These are phyloP conservation scores for Malthinus seriepunctatus DNA, from an alignment of 2,888 invertebrate species.

Conservation along the genomic window DNA sequence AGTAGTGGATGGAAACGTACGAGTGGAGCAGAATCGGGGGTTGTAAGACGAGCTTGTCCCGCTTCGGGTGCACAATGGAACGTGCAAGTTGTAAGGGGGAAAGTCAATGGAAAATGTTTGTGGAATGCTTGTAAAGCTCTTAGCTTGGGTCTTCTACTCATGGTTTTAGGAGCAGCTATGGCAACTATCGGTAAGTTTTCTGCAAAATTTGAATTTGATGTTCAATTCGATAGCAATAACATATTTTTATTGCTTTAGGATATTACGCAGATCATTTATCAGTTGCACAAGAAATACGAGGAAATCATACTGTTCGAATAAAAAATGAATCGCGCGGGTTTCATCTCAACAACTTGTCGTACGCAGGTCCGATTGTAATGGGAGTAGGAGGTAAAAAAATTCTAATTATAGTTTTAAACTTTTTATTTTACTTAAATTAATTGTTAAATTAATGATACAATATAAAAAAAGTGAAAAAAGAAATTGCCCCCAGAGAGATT, in stretches of 20 bases:
- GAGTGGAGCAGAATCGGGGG: conserved; percentile 51
- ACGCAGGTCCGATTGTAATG: conserved; percentile 97
- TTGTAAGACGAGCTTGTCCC: conserved; percentile 72
- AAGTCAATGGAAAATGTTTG: conserved; percentile 86
- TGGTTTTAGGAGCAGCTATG: conserved; percentile 90
- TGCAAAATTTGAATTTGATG: neutral
- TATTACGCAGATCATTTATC: conserved; percentile 84
- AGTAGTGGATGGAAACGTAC: conserved; percentile 55
- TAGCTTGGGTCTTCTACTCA: conserved; percentile 82
- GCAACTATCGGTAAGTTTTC: conserved; percentile 78
- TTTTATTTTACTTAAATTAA: neutral
- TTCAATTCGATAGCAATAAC: neutral
- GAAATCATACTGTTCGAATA: conserved; percentile 76
- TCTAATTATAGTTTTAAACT: conserved; percentile 5
- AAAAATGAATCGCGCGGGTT: conserved; percentile 83
- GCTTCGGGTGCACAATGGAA: conserved; percentile 85
- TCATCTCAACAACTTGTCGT: conserved; percentile 87
- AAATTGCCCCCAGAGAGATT: conserved; percentile 61
- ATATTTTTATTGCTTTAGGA: conserved; percentile 57
- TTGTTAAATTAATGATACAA: neutral
- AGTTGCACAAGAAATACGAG: conserved; percentile 75
- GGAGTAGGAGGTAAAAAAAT: conserved; percentile 80
- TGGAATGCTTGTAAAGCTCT: conserved; percentile 95
- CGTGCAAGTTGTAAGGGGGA: conserved; percentile 81
- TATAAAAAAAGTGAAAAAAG: conserved; percentile 25